These are phyloP conservation scores for Cataglyphis cursor DNA, from an alignment of 2,888 invertebrate species.

Conservation along the genomic window DNA sequence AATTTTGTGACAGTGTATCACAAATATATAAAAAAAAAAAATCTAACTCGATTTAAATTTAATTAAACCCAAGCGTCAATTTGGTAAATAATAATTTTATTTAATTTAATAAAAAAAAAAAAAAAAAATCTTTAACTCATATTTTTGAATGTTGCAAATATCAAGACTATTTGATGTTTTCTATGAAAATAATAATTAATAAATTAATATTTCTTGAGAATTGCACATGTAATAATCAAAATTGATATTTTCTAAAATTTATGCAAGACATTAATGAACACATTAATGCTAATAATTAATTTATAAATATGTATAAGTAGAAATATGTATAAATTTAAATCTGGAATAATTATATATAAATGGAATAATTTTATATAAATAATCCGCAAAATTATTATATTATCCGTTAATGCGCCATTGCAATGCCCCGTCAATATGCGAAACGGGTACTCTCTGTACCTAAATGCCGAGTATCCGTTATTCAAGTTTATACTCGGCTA, in stretches of 20 bases:
- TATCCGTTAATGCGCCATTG: constrained; percentile 1
- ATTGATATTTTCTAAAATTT: background rate
- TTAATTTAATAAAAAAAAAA: background rate
- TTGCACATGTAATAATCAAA: background rate
- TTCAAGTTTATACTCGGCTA: constrained; percentile 42
- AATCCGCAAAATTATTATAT: background rate
- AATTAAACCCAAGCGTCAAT: constrained; percentile 5
- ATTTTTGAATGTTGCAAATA: background rate
- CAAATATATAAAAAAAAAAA: constrained; percentile 39
- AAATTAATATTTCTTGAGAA: background rate
- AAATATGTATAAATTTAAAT: too few species aligned
- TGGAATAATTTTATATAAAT: background rate
- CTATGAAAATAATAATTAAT: background rate
- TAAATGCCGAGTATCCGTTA: constrained; percentile 34
- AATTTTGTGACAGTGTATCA: background rate
- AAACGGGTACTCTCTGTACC: constrained; percentile 12
- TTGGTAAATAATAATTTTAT: constrained; percentile 7
- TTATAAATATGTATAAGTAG: background rate
- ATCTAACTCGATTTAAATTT: constrained; percentile 22
- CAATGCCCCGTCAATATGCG: background rate
- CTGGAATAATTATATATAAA: background rate
- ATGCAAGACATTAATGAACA: background rate
- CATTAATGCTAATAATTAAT: background rate
- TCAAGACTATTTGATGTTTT: background rate
- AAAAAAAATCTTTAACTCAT: background rate